phyloP scores from a whole-genome alignment of 2,113 vertebrate genomes.

The Sander lucioperca region DNA sequence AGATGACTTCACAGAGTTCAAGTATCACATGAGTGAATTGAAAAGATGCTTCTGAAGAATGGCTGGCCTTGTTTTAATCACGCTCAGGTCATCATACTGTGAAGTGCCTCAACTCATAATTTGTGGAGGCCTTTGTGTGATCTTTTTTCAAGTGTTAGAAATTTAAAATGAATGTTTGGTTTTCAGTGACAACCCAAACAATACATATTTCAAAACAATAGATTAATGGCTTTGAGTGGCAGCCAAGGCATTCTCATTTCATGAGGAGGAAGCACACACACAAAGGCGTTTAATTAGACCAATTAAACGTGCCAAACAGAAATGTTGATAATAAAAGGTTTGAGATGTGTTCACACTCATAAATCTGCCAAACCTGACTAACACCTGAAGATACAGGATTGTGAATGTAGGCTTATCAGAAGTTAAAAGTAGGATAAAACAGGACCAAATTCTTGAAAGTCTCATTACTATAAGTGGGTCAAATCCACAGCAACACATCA shows the following conservation, averaged over 20 bases:
- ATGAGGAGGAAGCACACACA: neutral
- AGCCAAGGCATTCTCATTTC: neutral
- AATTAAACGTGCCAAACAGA: neutral
- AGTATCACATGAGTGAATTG: slow-evolving; percentile 47
- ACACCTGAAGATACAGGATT: neutral
- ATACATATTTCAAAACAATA: neutral
- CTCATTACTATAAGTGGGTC: neutral
- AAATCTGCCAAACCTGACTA: neutral
- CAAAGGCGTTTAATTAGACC: neutral
- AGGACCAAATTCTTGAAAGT: neutral
- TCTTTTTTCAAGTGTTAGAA: neutral
- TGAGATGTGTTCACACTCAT: neutral
- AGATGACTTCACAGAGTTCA: slow-evolving; percentile 12
- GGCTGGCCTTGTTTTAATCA: slow-evolving; percentile 37
- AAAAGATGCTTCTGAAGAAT: slow-evolving; percentile 29
- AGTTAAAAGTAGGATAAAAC: neutral
- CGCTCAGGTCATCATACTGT: neutral
- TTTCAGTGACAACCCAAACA: slow-evolving; percentile 4
- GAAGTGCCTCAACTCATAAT: neutral
- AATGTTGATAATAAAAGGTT: neutral
- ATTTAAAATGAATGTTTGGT: neutral
- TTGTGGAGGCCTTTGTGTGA: neutral
- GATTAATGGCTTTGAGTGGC: neutral
- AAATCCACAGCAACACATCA: neutral
- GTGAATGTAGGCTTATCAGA: neutral